Conservation (phyloP, 1,140 invertebrate genomes). For the Heliconius nattereri region DNA sequence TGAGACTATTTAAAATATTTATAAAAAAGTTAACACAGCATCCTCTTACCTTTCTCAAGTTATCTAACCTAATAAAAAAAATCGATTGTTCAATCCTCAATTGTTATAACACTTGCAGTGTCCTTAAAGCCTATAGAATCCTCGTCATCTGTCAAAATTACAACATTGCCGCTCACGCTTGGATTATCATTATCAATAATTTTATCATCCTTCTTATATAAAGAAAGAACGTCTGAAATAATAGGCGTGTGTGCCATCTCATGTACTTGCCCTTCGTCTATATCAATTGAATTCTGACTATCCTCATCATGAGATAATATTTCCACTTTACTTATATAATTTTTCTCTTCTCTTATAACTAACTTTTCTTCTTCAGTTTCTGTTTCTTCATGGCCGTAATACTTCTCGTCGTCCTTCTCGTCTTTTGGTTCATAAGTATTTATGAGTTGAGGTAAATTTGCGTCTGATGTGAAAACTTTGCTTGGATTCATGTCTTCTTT, state of each 20-base stretch:
- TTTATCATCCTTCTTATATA: constrained; percentile 52
- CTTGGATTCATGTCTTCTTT: constrained; percentile 66
- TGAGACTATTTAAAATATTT: not conserved
- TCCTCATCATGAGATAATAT: constrained; percentile 46
- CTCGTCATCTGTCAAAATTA: constrained; percentile 59
- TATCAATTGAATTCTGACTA: constrained; percentile 53
- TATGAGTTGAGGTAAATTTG: constrained; percentile 58
- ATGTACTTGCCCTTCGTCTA: constrained; percentile 53
- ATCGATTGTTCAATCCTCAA: constrained; percentile 47
- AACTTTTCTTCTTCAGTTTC: constrained; percentile 45
- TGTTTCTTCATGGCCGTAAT: constrained; percentile 61
- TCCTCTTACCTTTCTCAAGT: not conserved
- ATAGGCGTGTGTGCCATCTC: constrained; percentile 64
- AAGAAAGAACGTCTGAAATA: constrained; percentile 72
- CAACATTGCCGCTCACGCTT: constrained; percentile 39
- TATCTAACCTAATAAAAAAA: not conserved
- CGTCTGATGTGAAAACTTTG: constrained; percentile 69
- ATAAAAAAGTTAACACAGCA: constrained; percentile 12
- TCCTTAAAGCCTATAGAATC: constrained; percentile 57
- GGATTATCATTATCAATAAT: constrained; percentile 28
- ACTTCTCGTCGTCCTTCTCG: constrained; percentile 70
- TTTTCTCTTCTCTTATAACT: not conserved
- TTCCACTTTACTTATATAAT: not conserved
- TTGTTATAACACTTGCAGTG: constrained; percentile 52
- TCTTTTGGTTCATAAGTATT: constrained; percentile 69